Evolutionary conservation across 2,888 invertebrate species (phyloP), one percentile per base, ranked within the genome.

Genomic region (Hydroisotoma schaefferi): DNA sequence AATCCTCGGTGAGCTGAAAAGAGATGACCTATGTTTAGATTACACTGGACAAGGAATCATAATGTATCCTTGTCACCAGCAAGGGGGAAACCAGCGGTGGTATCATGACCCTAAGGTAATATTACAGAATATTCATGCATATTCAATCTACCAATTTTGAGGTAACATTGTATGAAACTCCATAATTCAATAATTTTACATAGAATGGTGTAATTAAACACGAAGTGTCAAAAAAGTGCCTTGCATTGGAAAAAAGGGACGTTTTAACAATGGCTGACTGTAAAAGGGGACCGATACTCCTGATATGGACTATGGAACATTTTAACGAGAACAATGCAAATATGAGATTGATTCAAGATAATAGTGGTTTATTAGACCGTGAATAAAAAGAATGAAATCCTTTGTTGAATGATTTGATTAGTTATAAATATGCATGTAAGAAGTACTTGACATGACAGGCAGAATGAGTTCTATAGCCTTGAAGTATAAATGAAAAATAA

Each of bases 41-140:
- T 61, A 57, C 26, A 49, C 23, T n/a, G 55, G 48, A 1, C 15
- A 22, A 2, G 44, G 37, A 5, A n/a, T 61, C n/a, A 2, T 27
- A 1, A 26, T 61, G 40, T 54, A 49, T 22, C 44, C 57, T 15
- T 61, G 61, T 40, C 61, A 61, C 49, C 28, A 43, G n/a, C 37
- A 22, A 8, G 37, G 46, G n/a, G 61, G 61, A 38, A 61, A 61
- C 49, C 61, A 61, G 27, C 28, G 37, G 23, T 61, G 61, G 61
- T 12, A 22, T 22, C 54, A 57, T 43, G 26, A 48, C 20, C 3
- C 15, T 8, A 49, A 57, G 3, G 61, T 61, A 57, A 33, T 33
- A 33, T 33, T 33, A 8, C 8, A 10, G 8, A 33, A 33, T 33
- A 8, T 15, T 33, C 8, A 33, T 15, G 8, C 33, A 33, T 10